Evolutionary conservation across 1,140 invertebrate genomes (phyloP), one percentile per base, ranked within the genome.

Genomic region (Eubasilissa regina): DNA sequence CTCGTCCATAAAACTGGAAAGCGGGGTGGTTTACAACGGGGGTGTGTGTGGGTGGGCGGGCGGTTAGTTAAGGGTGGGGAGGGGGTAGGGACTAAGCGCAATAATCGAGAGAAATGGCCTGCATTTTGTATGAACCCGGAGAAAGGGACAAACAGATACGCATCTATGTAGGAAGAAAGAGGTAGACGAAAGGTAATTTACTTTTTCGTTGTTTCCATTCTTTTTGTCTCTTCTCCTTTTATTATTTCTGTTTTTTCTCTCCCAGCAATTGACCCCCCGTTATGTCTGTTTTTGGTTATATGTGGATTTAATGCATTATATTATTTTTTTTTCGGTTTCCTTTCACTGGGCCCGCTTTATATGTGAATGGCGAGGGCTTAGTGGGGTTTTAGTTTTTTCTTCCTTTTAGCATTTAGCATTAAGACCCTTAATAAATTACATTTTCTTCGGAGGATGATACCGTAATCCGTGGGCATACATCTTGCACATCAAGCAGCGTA

Each of bases 71-170:
- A 66, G 75, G 68, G 60, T 11, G 70, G 72, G 44, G 73, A 19
- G 13, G 58, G 70, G 78, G 78, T 56, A 58, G 66, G 79, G 81
- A 78, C 78, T 82, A 80, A 80, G 81, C 76, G 83, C 85, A 85
- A 86, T 86, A 87, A 87, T 86, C 85, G 85, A 85, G 85, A 86
- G 85, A 86, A 87, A 87, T 86, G 85, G 85, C 85, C 85, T 85
- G 86, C 86, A 87, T 86, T 86, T 86, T 85, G 84, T 85, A 86
- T 86, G 85, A 85, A 86, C 75, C 75, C 21, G 43, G 45, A 44
- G 76, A 82, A 10, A 78, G 72, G 25, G 81, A 82, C 58, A 45
- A 47, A 15, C 44, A n/a, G 19, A 82, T 73, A 80, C 35, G 70
- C 12, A 47, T 10, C 4, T 7, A 53, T 21, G n/a, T 4, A n/a